Percentiles rank a stretch among this genome's conserved stretches.
These are phyloP conservation scores for Oncorhynchus masou DNA, from an alignment of 2,113 vertebrate species.

Conservation along the genomic window DNA sequence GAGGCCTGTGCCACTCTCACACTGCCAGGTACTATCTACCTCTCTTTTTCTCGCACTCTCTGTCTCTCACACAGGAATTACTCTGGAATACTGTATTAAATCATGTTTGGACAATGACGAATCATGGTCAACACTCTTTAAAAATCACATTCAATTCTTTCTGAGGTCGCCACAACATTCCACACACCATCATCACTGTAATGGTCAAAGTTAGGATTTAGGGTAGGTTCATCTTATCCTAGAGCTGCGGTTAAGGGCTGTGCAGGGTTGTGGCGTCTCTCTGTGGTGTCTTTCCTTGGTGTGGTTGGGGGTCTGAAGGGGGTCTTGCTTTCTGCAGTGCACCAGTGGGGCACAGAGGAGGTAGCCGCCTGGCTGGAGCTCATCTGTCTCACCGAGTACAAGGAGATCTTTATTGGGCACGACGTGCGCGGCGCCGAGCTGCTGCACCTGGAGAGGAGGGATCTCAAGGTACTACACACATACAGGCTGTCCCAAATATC, in stretches of 20 bases:
- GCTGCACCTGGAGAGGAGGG: conserved; percentile 94
- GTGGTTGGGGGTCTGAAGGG: conserved; percentile 53
- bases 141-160: not conserved
- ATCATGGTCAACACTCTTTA: not conserved
- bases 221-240: too few relatives aligned
- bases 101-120: not conserved
- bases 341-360: conserved; percentile 96
- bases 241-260: not conserved
- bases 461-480: conserved; percentile 87
- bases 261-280: not conserved
- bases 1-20: conserved; percentile 80
- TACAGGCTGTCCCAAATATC: not conserved
- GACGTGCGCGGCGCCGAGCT: conserved; percentile 95
- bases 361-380: conserved; percentile 95
- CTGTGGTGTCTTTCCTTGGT: not conserved
- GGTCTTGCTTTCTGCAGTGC: conserved; percentile 81
- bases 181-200: not conserved
- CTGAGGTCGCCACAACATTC: not conserved
- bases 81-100: not conserved
- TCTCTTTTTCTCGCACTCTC: not conserved
- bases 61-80: not conserved
- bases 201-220: too few relatives aligned
- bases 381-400: conserved; percentile 95
- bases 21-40: conserved; percentile 78
- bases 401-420: conserved; percentile 93